Evolutionary conservation across 2,797 vertebrate species (phyloP).

Genomic region (Agapornis canus): DNA sequence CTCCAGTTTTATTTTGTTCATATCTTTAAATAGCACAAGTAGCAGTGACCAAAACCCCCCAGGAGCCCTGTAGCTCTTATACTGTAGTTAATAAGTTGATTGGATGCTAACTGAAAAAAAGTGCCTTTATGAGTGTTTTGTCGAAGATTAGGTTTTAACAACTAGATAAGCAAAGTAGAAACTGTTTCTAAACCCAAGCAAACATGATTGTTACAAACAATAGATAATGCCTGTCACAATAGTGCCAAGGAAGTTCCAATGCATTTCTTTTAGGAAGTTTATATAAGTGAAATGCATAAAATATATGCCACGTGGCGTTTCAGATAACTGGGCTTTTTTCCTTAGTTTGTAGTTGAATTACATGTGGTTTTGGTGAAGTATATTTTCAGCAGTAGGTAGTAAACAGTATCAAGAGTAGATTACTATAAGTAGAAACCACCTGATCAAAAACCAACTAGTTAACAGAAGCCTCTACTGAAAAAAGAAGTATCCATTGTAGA

Average conservation of each 20-base stretch:
- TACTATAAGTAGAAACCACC: neutral
- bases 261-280: neutral
- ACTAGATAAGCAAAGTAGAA: neutral
- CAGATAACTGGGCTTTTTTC: fast-evolving
- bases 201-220: neutral
- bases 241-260: neutral
- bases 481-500: neutral
- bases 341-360: neutral
- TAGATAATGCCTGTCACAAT: neutral
- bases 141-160: neutral
- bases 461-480: neutral
- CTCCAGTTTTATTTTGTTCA: neutral
- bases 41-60: neutral
- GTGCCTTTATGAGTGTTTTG: neutral
- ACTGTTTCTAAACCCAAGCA: neutral
- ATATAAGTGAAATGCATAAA: neutral
- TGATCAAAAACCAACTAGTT: neutral
- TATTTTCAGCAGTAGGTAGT: neutral
- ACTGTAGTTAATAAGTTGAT: neutral
- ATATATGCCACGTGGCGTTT: neutral
- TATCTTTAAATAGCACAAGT: neutral
- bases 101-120: neutral
- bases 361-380: neutral
- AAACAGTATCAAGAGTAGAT: neutral
- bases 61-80: neutral